These are phyloP conservation scores for Eulithis testata DNA, from an alignment of 2,888 invertebrate species.

Conservation along the genomic window DNA sequence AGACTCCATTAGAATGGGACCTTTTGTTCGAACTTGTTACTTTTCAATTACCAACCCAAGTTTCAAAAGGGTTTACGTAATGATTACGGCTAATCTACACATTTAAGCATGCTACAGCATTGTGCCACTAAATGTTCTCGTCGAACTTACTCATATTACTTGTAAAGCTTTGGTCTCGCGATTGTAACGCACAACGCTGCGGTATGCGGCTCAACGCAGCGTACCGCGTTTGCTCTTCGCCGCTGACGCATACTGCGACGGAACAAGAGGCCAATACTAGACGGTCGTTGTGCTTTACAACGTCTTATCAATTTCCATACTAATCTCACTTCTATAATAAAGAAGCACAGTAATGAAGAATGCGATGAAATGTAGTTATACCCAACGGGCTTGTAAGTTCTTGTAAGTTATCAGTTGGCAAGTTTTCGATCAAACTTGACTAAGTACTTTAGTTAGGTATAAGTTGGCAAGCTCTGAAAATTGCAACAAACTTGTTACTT, in stretches of 20 bases:
- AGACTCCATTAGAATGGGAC: conserved; percentile 40
- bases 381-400: conserved; percentile 26
- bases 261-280: no score
- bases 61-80: conserved; percentile 29
- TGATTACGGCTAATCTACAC: no score
- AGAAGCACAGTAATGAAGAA: neutral
- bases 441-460: conserved; percentile 53
- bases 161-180: no score
- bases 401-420: conserved; percentile 46
- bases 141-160: neutral
- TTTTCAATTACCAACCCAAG: conserved; percentile 35
- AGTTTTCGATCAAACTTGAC: conserved; percentile 54
- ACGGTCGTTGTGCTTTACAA: no score
- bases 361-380: conserved; percentile 2
- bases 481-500: conserved; percentile 55
- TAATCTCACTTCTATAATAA: neutral
- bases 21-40: conserved; percentile 42
- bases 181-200: no score
- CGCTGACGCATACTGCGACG: no score
- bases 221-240: no score
- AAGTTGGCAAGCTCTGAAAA: conserved; percentile 51
- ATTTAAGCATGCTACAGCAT: no score
- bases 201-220: no score
- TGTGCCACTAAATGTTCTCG: no score
- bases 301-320: neutral